Base-by-base conservation (phyloP, 2,113 vertebrate species). In the Vulpes lagopus region DNA sequence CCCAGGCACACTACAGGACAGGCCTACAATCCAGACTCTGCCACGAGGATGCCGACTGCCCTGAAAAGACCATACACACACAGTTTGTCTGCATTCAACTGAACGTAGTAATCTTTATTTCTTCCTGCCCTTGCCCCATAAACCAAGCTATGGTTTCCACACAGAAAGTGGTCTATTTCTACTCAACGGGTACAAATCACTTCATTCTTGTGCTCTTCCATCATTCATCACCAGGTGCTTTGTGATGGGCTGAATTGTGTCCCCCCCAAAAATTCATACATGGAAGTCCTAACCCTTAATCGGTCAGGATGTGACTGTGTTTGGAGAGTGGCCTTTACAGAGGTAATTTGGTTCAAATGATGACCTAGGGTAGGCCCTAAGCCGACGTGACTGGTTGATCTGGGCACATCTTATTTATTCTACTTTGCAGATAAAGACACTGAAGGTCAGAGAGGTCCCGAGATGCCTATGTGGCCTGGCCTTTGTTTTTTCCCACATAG, bases 381-480 rank as follows among this genome's bases (percentile, higher is more conserved):
- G 2, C 62, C 92, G 6, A 1, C 0, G 4, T 12, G 35, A 57
- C 11, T 12, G 16, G 67, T 79, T 35, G 35, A 32, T 32, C 59
- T 2, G 4, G 23, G 30, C 49, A 78, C 62, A 25, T 49, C 38
- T 53, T 30, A 32, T 11, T 73, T 57, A 71, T 43, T 65, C 64
- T 11, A 15, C 57, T 84, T 69, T 30, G 3, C 16, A 80, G 81
- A 74, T 14, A n/a, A 32, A 32, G 55, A 85, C 57, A 30, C 49
- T 0, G 19, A 12, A 76, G 74, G 30, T 69, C 82, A 22, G 3
- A 35, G 85, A 65, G 16, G 74, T 22, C 74, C 43, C 12, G 0
- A 6, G 3, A 35, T 2, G 11, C 23, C 1, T 5, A 3, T 0
- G 15, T 10, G 4, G 1, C 16, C 15, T 11, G 43, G 84, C 11